These are phyloP conservation scores for Thripadectes ignobilis DNA, from an alignment of 2,797 vertebrate species.

Conservation along the genomic window DNA sequence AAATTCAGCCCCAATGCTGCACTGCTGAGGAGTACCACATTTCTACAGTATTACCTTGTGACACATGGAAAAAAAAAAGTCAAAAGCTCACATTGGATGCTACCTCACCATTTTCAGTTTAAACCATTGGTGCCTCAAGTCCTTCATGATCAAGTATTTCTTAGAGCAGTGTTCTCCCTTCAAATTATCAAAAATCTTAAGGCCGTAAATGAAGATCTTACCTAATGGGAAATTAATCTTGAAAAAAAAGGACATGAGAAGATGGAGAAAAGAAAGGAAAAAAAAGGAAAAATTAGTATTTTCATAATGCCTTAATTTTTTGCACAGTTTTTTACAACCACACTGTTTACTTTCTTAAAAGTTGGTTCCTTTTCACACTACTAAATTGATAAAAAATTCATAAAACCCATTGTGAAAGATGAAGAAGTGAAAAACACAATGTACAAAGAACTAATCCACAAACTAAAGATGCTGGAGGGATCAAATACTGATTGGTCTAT, in stretches of 20 bases:
- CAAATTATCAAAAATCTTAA: not conserved
- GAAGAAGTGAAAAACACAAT: not conserved
- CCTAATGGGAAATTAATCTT: not conserved
- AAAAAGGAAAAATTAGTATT: not conserved
- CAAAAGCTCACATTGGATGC: not conserved
- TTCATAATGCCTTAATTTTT: not conserved
- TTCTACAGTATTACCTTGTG: accelerated
- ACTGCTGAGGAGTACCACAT: not conserved
- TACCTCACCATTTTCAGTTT: not conserved
- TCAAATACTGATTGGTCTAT: not conserved
- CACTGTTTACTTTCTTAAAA: not conserved
- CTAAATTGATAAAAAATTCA: not conserved
- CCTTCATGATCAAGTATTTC: not conserved
- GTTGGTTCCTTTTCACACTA: not conserved
- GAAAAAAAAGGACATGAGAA: not conserved
- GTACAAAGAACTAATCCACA: not conserved
- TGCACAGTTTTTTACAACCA: not conserved
- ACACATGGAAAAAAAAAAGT: not conserved
- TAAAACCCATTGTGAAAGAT: not conserved
- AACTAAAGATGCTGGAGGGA: not conserved
- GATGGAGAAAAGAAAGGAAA: not conserved
- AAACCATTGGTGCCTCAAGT: not conserved
- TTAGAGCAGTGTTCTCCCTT: not conserved
- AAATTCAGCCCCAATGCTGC: not conserved
- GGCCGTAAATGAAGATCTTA: not conserved